These are phyloP conservation scores for Echinarachnius parma DNA, from an alignment of 53 echinoderm and acorn worm genomes.

Conservation along the genomic window DNA sequence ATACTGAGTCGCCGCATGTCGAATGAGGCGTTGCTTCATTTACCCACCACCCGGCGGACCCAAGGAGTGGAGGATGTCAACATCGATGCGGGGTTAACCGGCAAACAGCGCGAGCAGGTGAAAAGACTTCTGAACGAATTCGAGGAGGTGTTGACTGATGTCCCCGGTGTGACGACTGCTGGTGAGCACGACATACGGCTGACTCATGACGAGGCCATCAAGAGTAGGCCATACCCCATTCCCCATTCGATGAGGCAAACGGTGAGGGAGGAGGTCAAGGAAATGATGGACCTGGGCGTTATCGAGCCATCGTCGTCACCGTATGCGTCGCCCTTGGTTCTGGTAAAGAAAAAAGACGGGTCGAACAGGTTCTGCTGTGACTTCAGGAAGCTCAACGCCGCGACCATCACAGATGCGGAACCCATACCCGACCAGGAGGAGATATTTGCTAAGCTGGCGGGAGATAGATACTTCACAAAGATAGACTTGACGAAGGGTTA, in stretches of 20 bases:
- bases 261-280: slow-evolving; percentile 42
- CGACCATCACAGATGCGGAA: slow-evolving; percentile 64
- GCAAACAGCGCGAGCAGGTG: not conserved
- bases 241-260: slow-evolving; percentile 44
- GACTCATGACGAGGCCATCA: slow-evolving; percentile 43
- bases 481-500: slow-evolving; percentile 67
- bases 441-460: slow-evolving; percentile 51
- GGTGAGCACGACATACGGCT: slow-evolving; percentile 49
- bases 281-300: slow-evolving; percentile 53
- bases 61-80: slow-evolving; percentile 34
- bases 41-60: no score
- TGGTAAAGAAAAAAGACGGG: slow-evolving; percentile 58
- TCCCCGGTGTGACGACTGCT: slow-evolving; percentile 45
- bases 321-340: slow-evolving; percentile 48
- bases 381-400: slow-evolving; percentile 46
- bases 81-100: not conserved
- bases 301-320: slow-evolving; percentile 52
- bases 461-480: slow-evolving; percentile 49
- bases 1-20: no score
- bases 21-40: no score
- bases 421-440: slow-evolving; percentile 59
- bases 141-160: slow-evolving; percentile 56
- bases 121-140: slow-evolving; percentile 9
- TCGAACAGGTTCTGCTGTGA: slow-evolving; percentile 64
- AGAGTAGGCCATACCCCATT: slow-evolving; percentile 41